These are phyloP conservation scores for Spheniscus humboldti DNA, from an alignment of 2,797 vertebrate genomes.

Conservation along the genomic window DNA sequence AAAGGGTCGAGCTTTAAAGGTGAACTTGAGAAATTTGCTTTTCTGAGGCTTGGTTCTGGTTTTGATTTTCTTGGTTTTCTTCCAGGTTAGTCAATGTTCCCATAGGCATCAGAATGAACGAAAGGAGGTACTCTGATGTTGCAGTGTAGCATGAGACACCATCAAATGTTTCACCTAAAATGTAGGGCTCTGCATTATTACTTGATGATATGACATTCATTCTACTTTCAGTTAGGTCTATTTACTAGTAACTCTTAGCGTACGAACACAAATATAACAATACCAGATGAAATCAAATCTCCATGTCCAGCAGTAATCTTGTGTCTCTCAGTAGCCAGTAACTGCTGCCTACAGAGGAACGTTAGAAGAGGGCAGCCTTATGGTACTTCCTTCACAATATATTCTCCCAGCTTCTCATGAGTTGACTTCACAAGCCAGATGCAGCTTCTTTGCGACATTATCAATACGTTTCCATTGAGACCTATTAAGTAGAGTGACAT, in stretches of 20 bases:
- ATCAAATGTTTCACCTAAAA: not conserved
- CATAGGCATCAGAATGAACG: not conserved
- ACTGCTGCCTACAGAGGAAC: not conserved
- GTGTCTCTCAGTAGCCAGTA: not conserved
- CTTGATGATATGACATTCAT: not conserved
- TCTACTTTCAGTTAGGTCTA: not conserved
- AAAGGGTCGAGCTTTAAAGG: not conserved
- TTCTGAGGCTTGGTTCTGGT: not conserved
- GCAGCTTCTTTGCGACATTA: not conserved
- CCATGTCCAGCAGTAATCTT: not conserved
- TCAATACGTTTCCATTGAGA: not conserved
- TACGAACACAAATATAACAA: not conserved
- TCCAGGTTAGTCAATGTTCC: not conserved
- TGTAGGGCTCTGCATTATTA: not conserved
- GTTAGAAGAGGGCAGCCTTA: not conserved
- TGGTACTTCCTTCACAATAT: not conserved
- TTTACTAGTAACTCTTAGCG: not conserved
- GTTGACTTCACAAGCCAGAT: not conserved
- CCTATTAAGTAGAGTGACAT: not conserved
- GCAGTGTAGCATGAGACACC: not conserved
- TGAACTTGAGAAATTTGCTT: not conserved
- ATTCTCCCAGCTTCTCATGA: not conserved
- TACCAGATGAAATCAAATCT: not conserved
- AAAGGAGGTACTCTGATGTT: not conserved
- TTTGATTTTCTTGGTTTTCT: conserved; percentile 7